Percentiles rank a stretch among this genome's conserved stretches.
Conservation (phyloP, 2,888 invertebrate species). For the Peribatodes rhomboidaria region DNA sequence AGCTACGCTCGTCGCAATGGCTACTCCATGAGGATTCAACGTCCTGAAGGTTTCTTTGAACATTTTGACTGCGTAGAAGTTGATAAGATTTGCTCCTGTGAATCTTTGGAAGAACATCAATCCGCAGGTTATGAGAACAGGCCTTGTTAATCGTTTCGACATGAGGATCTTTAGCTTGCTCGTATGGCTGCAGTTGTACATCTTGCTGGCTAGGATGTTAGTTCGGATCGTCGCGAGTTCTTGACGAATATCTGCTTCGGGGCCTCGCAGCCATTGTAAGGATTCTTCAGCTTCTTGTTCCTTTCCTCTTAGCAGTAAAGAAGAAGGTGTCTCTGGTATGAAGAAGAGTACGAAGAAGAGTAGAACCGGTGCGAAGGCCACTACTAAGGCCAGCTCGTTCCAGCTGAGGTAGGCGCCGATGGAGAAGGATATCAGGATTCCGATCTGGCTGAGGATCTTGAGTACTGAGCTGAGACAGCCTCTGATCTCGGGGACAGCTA, state of each 20-base stretch:
- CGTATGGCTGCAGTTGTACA: constrained; percentile 68
- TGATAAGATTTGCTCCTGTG: constrained; percentile 89
- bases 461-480: constrained; percentile 94
- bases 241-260: constrained; percentile 91
- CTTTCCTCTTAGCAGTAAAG: constrained; percentile 90
- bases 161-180: constrained; percentile 72
- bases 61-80: constrained; percentile 91
- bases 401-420: constrained; percentile 94
- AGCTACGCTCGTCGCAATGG: constrained; percentile 93
- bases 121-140: constrained; percentile 93
- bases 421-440: constrained; percentile 93
- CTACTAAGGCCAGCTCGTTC: constrained; percentile 93
- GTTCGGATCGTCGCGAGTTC: constrained; percentile 90
- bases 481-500: constrained; percentile 93
- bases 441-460: constrained; percentile 94
- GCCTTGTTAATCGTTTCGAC: constrained; percentile 85
- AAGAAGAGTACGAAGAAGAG: constrained; percentile 91
- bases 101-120: constrained; percentile 96
- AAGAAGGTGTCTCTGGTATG: constrained; percentile 96
- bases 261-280: constrained; percentile 92
- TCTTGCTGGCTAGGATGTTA: constrained; percentile 87
- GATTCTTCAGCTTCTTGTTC: constrained; percentile 92
- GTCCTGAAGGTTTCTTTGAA: constrained; percentile 93
- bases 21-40: constrained; percentile 93
- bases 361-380: constrained; percentile 91